Conservation (phyloP, 2,888 invertebrate genomes). For the Penaeus monodon region DNA sequence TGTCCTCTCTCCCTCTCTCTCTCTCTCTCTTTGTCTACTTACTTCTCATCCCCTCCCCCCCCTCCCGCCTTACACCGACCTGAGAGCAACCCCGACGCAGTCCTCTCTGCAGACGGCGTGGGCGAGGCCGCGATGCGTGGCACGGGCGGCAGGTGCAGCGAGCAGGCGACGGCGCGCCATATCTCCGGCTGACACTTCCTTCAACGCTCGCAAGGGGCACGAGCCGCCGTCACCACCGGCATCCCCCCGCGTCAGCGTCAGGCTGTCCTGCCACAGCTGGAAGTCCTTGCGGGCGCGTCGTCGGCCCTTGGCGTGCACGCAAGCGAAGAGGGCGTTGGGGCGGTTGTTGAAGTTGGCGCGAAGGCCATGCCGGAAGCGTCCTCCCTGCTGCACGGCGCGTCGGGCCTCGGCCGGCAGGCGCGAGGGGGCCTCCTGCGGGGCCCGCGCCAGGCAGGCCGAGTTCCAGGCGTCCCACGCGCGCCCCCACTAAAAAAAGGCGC, state of each 20-base stretch:
- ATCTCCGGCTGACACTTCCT: slow-evolving; percentile 85
- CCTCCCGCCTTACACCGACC: too few species aligned
- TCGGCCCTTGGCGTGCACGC: slow-evolving; percentile 85
- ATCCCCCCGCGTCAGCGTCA: slow-evolving; percentile 78
- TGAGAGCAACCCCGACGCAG: slow-evolving; percentile 82
- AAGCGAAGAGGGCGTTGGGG: slow-evolving; percentile 87
- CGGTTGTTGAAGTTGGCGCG: slow-evolving; percentile 90
- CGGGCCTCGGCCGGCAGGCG: slow-evolving; percentile 68
- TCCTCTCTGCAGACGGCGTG: slow-evolving; percentile 83
- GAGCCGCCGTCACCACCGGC: slow-evolving; percentile 77
- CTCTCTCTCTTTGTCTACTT: too few species aligned
- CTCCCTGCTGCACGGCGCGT: slow-evolving; percentile 91
- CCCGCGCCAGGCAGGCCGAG: slow-evolving; percentile 80
- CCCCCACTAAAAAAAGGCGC: slow-evolving; percentile 79
- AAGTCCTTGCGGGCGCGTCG: slow-evolving; percentile 85
- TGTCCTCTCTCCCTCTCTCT: too few species aligned
- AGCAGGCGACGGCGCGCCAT: slow-evolving; percentile 90
- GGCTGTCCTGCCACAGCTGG: slow-evolving; percentile 74
- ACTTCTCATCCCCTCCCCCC: too few species aligned
- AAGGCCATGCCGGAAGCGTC: slow-evolving; percentile 87
- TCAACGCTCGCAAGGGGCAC: slow-evolving; percentile 76
- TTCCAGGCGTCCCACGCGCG: slow-evolving; percentile 84
- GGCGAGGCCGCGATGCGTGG: slow-evolving; percentile 80
- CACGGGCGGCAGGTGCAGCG: slow-evolving; percentile 90
- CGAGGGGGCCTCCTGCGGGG: slow-evolving; percentile 66